Base-by-base conservation (phyloP, 2,888 invertebrate species). In the Pecten maximus region DNA sequence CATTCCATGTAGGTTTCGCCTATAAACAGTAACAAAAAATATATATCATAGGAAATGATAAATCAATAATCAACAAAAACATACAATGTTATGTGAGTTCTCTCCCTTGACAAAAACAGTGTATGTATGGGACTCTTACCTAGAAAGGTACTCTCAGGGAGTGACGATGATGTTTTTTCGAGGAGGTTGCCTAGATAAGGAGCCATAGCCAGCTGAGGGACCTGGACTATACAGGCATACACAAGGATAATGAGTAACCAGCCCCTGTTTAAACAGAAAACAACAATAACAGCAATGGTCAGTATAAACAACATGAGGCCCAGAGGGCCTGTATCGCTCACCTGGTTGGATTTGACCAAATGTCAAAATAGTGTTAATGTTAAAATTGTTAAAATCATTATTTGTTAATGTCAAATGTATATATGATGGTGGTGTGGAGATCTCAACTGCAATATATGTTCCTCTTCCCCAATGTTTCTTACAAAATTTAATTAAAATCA, bases 201-300 rank as follows among this genome's bases (percentile, higher is more conserved):
- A 8, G 95, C 95, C 95, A 95, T 95, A 39, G 95, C 92, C 10
- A 95, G 91, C 88, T 94, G 94, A n/a, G 95, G 95, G 19, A 95
- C 90, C 93, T 95, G 95, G 89, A 94, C 94, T 50, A 95, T 92
- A 8, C 95, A 90, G 15, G 94, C 93, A 91, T 95, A 95, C 35
- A 95, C 93, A 28, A 94, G 91, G 15, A 95, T 90, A 23, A 95
- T 89, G 19, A 95, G 91, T 87, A 95, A 40, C 95, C 95, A 95
- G 28, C 94, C 94, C 48, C 95, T 95, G 91, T 39, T 92, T 88
- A 44, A 87, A 44, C 86, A 89, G 88, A 92, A 91, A 16, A 87
- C 16, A 91, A 87, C 2, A 87, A 44, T 44, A 44, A 44, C 12
- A 44, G 12, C 44, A n/a, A n/a, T n/a, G n/a, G n/a, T n/a, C n/a